Base-by-base conservation (phyloP, 2,888 invertebrate species). In the Priocnemis perturbator region DNA sequence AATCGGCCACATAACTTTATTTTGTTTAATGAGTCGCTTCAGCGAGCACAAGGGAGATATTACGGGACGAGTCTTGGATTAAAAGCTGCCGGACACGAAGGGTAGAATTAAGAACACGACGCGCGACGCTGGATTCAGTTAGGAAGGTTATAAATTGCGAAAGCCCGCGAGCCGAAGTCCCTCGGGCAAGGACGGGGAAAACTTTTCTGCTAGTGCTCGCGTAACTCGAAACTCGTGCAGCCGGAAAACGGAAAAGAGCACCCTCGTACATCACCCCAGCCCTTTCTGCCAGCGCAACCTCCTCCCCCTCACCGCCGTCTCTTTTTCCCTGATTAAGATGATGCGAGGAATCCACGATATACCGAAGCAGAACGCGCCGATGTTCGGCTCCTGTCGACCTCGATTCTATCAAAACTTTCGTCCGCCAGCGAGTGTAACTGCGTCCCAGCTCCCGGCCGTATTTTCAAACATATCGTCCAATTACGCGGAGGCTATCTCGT, bases 151-250 rank as follows among this genome's bases (percentile, higher is more conserved):
- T 86, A 87, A 85, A 87, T 87, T 84, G 82, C 77, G 69, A 78
- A 79, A 83, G 77, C 76, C 76, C 77, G 74, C 69, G 72, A 75
- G 77, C 79, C 81, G 73, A 83, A 86, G 80, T 85, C 86, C 83
- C 82, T 77, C 74, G 78, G 81, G 82, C 74, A 74, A 78, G 78
- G 71, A 79, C 78, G 78, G 74, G 71, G 73, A 71, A 86, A 86
- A 87, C 78, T 87, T 87, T 87, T 83, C 84, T 81, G 81, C 84
- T 79, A 77, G 82, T 77, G 78, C 81, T 79, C 83, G 79, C 80
- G 85, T 85, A 87, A 87, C 85, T 85, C 78, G 86, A 84, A 86
- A 85, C 85, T 86, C 83, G 81, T 78, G 81, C 81, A 81, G 81
- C 84, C 75, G 78, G 79, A 76, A 78, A 78, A 78, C 78, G 79